These are phyloP conservation scores for Mustelus asterias DNA, from an alignment of 2,113 vertebrate genomes.

Conservation along the genomic window DNA sequence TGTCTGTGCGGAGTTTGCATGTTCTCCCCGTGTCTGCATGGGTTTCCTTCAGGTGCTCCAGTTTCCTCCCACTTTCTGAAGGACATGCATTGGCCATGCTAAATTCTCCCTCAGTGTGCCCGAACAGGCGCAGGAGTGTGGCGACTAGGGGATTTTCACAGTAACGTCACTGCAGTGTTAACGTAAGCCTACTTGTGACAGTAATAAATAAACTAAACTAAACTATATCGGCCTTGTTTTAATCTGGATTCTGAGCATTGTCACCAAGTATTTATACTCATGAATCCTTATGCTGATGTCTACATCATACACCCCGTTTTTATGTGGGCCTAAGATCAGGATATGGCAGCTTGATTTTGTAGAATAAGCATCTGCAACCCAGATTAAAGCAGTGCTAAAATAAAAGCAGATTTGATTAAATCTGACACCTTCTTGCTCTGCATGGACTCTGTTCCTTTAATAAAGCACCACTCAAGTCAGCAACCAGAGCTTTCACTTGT, in stretches of 20 bases:
- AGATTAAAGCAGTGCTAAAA: slow-evolving; percentile 2
- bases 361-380: neutral
- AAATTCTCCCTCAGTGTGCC: too few species aligned
- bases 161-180: too few species aligned
- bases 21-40: too few species aligned
- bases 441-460: neutral
- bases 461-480: neutral
- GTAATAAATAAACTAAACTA: too few species aligned
- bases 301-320: neutral
- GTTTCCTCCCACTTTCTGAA: too few species aligned
- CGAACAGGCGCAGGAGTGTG: too few species aligned
- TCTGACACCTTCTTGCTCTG: neutral
- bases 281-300: neutral
- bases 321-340: neutral
- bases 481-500: neutral
- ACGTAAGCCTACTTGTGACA: too few species aligned
- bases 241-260: neutral
- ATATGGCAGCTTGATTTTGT: neutral
- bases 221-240: neutral
- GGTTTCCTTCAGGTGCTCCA: too few species aligned
- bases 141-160: too few species aligned
- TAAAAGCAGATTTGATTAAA: slow-evolving; percentile 8
- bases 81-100: too few species aligned
- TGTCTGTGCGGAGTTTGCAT: too few species aligned
- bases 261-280: neutral